Base-by-base conservation (phyloP, 1,140 invertebrate genomes). In the Augochlora pura region DNA sequence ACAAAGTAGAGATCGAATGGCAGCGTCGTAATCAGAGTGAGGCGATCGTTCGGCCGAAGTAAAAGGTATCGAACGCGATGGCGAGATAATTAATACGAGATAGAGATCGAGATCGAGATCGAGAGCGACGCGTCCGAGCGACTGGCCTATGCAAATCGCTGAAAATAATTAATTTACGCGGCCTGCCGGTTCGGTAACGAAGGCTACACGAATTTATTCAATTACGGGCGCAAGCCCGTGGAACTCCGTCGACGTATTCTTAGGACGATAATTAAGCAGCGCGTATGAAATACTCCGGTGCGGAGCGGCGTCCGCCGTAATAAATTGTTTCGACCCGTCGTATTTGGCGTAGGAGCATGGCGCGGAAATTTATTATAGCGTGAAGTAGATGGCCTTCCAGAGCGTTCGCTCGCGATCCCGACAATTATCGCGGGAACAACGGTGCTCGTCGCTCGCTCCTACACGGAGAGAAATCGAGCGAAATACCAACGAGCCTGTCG, bases 251-350 rank as follows among this genome's bases (percentile, higher is more conserved):
- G 75, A 72, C 32, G n/a, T 52, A 42, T 75, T 42, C 39, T 64
- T 64, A 16, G 25, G 38, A 69, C 46, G 76, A 78, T 78, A 78
- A 78, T 78, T 78, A 78, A 78, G n/a, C 54, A 57, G 72, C 76
- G 60, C 59, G 60, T 65, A 64, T 64, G 60, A 69, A 72, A 65
- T 64, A 72, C 62, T 27, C 65, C 49, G 42, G 42, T 14, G 9
- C 9, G 10, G 42, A 10, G 42, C 42, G 9, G 42, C 42, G 42
- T 46, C 42, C 14, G 42, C 42, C 59, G 80, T 25, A 39, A 79
- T 77, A 81, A 81, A 81, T 77, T 77, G 57, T 81, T 78, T 78
- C 62, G 62, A 21, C 75, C 59, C 80, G 63, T 80, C 77, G 74
- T 68, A 69, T 76, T 80, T 76, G 78, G 78, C 78, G 78, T 49